Conservation (phyloP, 2,888 invertebrate genomes). For the Allacma fusca region DNA sequence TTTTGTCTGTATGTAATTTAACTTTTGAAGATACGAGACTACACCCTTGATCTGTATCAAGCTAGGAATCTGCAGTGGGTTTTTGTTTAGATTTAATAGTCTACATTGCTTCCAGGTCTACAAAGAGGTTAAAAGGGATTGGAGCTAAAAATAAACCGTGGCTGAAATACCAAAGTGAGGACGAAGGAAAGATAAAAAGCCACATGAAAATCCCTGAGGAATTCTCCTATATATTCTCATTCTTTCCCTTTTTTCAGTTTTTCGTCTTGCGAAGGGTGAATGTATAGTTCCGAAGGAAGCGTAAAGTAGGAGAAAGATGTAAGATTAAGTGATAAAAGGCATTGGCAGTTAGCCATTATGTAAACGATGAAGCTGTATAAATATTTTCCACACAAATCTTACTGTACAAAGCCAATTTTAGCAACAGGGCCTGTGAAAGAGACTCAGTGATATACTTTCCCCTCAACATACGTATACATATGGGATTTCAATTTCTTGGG, state of each 20-base stretch:
- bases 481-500: too few species aligned
- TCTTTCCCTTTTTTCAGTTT: neutral
- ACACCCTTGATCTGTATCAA: neutral
- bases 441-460: neutral
- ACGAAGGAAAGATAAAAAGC: neutral
- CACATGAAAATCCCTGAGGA: neutral
- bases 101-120: neutral
- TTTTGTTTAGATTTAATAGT: slow-evolving; percentile 1
- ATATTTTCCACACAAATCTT: neutral
- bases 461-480: too few species aligned
- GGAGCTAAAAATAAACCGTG: neutral
- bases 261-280: neutral
- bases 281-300: neutral
- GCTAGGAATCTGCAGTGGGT: neutral
- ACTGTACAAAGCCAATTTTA: slow-evolving; percentile 27
- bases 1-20: too few species aligned
- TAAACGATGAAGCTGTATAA: slow-evolving; percentile 7
- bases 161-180: neutral
- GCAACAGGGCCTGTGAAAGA: neutral
- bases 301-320: slow-evolving; percentile 9
- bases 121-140: neutral
- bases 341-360: slow-evolving; percentile 20
- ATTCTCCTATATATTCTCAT: neutral
- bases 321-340: slow-evolving; percentile 18
- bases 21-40: too few species aligned